Evolutionary conservation across 2,113 vertebrate genomes (phyloP).

Genomic region (Egretta garzetta): DNA sequence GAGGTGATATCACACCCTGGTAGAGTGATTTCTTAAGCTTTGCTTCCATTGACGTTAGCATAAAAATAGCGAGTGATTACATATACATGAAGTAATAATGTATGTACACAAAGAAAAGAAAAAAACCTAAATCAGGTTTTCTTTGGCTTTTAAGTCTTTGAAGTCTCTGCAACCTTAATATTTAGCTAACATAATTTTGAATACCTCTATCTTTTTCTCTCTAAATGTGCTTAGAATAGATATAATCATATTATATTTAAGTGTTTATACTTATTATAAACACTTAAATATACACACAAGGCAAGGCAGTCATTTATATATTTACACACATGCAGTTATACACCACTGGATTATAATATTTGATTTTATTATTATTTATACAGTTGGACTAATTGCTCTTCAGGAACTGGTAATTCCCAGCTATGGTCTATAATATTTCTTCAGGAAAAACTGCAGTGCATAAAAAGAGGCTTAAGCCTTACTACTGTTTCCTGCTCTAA

Average conservation of each 20-base stretch:
- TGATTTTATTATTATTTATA: background rate
- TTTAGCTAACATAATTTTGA: background rate
- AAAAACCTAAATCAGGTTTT: background rate
- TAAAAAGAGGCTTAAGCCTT: background rate
- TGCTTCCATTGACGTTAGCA: background rate
- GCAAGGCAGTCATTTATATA: background rate
- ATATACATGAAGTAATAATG: background rate
- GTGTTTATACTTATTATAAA: background rate
- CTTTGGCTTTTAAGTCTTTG: background rate
- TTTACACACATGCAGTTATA: background rate
- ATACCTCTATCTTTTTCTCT: background rate
- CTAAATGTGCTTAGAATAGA: background rate
- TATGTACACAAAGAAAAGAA: background rate
- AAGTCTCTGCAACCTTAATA: background rate
- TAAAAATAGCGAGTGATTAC: background rate
- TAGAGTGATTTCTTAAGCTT: background rate
- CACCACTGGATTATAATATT: background rate
- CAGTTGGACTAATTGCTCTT: background rate
- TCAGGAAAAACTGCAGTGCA: background rate
- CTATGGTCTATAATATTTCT: background rate
- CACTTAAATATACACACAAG: background rate
- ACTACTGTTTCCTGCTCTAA: background rate
- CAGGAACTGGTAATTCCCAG: background rate
- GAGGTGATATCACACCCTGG: background rate
- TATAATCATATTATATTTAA: background rate